These are phyloP conservation scores for Synergus gifuensis DNA, from an alignment of 2,888 invertebrate species.

Conservation along the genomic window DNA sequence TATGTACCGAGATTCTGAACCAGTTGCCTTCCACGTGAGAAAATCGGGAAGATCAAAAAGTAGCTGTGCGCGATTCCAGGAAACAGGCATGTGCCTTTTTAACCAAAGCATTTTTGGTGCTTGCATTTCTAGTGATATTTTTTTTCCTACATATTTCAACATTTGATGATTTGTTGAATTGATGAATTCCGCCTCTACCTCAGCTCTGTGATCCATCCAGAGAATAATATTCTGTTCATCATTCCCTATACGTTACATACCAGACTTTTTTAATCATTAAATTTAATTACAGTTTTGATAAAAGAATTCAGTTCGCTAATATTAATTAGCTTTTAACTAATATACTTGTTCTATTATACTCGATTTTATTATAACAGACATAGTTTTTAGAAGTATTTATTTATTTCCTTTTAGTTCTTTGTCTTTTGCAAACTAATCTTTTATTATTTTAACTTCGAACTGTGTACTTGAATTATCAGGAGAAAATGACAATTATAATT, in stretches of 20 bases:
- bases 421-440: neutral
- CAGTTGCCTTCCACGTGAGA: constrained; percentile 95
- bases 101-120: constrained; percentile 96
- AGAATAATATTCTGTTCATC: constrained; percentile 90
- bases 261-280: too few species aligned
- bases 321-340: too few species aligned
- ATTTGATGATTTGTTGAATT: constrained; percentile 87
- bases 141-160: constrained; percentile 92
- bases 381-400: too few species aligned
- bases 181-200: constrained; percentile 88
- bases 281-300: too few species aligned
- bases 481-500: neutral
- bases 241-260: constrained; percentile 77
- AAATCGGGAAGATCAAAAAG: constrained; percentile 97
- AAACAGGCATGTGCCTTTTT: constrained; percentile 84
- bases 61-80: constrained; percentile 86
- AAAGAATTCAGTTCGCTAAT: neutral
- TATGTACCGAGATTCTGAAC: constrained; percentile 82
- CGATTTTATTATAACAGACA: too few species aligned
- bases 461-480: neutral
- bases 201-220: constrained; percentile 96
- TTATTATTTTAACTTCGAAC: neutral
- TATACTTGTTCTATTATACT: too few species aligned
- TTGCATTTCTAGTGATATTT: constrained; percentile 98
- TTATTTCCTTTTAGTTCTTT: too few species aligned